phyloP scores from a whole-genome alignment of 35 echinoderm and acorn worm species.

The Amphiura filiformis region DNA sequence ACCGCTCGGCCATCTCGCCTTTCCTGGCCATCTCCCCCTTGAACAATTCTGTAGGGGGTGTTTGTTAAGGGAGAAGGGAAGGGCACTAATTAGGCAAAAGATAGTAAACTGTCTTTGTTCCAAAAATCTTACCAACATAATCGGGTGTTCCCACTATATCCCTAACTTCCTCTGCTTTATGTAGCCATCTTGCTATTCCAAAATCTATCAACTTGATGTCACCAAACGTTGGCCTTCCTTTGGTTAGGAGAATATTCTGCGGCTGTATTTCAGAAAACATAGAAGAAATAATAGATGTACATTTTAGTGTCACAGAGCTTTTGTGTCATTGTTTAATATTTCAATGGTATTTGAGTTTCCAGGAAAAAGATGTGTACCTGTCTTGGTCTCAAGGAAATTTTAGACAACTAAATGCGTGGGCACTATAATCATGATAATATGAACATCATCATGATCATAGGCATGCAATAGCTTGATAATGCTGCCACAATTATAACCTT shows the following conservation, averaged over 20 bases:
- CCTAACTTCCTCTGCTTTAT: constrained; percentile 63
- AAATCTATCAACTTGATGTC: constrained; percentile 96
- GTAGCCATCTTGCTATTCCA: constrained; percentile 82
- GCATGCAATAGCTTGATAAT: too few relatives aligned
- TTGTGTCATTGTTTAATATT: too few relatives aligned
- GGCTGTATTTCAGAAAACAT: constrained; percentile 59
- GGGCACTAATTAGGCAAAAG: not conserved
- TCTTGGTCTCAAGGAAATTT: too few relatives aligned
- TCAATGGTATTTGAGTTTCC: too few relatives aligned
- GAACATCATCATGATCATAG: too few relatives aligned
- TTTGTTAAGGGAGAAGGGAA: not conserved
- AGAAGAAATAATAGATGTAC: not conserved
- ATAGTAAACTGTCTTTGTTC: not conserved
- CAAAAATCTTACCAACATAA: constrained; percentile 81
- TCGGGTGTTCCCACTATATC: constrained; percentile 93
- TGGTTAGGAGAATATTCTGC: constrained; percentile 88
- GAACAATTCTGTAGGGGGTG: not conserved
- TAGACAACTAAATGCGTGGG: too few relatives aligned
- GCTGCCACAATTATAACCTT: too few relatives aligned
- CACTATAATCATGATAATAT: too few relatives aligned
- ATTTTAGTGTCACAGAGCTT: too few relatives aligned
- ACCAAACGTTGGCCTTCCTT: constrained; percentile 23
- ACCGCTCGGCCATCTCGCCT: too few relatives aligned
- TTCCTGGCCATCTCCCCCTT: too few relatives aligned
- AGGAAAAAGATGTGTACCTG: too few relatives aligned